Evolutionary conservation across 2,113 vertebrate genomes (phyloP).

Genomic region (Hippocampus barbouri): DNA sequence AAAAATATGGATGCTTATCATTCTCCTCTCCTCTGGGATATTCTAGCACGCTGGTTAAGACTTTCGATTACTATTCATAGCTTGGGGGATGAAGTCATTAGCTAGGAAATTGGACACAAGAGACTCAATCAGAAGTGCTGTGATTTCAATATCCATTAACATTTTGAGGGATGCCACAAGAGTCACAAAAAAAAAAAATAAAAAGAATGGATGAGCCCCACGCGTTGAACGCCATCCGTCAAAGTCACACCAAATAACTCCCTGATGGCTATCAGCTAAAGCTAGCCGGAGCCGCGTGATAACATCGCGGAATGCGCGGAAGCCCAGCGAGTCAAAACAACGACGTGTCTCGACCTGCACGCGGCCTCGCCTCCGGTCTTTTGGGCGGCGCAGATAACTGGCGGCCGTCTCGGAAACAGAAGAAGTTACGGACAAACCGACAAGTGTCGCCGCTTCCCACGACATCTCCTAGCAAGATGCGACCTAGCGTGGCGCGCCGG

Average conservation of each 20-base stretch:
- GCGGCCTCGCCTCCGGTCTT: slow-evolving; percentile 21
- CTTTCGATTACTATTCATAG: slow-evolving; percentile 65
- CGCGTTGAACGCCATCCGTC: slow-evolving; percentile 32
- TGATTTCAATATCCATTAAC: slow-evolving; percentile 53
- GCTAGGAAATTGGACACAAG: slow-evolving; percentile 50
- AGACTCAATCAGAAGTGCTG: slow-evolving; percentile 51
- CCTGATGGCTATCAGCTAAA: slow-evolving; percentile 51
- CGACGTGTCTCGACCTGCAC: slow-evolving; percentile 47
- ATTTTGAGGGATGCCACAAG: slow-evolving; percentile 27
- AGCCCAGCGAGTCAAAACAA: slow-evolving; percentile 64
- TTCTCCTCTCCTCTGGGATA: slow-evolving; percentile 28
- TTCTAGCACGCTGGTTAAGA: slow-evolving; percentile 55
- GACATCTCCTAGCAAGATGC: not conserved
- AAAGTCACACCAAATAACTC: slow-evolving; percentile 48
- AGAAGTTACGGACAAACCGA: slow-evolving; percentile 25
- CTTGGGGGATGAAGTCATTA: slow-evolving; percentile 52
- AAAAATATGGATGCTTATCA: slow-evolving; percentile 25
- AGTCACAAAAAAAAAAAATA: not conserved
- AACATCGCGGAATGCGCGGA: slow-evolving; percentile 66
- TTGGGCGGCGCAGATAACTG: slow-evolving; percentile 9
- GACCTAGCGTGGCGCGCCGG: too few relatives aligned
- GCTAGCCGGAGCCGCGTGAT: slow-evolving; percentile 49
- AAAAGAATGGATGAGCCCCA: slow-evolving; percentile 2
- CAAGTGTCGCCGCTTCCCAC: not conserved
- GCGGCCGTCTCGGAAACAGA: not conserved